Evolutionary conservation across 2,888 invertebrate species (phyloP), one percentile per base, ranked within the genome.

Genomic region (Epistrophella euchroma): DNA sequence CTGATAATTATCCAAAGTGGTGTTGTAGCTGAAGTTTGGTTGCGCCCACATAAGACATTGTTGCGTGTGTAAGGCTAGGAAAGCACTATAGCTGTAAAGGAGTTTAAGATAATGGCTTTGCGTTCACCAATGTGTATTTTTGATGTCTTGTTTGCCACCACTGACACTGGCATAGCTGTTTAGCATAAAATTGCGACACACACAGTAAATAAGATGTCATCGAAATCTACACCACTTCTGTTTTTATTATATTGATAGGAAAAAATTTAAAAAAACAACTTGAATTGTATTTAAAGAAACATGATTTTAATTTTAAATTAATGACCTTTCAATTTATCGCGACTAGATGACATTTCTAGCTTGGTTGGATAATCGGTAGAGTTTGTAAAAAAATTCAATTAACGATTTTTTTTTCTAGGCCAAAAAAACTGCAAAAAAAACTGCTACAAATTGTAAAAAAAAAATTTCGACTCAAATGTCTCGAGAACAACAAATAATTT

Each of bases 1-100:
- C 91, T 89, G 91, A 89, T 90, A 91, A 90, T 90, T 90, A 90
- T 89, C 87, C 88, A 88, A 89, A 89, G 89, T 89, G 80, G 89
- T 68, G 50, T 50, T 68, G 50, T 50, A 45, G 19, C 28, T 72
- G 60, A 47, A 64, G 73, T 73, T 74, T 13, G 50, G 70, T 43
- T 78, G 56, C 47, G 35, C 62, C 47, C 62, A 56, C 40, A 50
- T 5, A 35, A 55, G 19, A 68, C 37, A 28, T 45, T 73, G 60
- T 76, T 45, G 71, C 66, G 32, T 64, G 71, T 66, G 25, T 25
- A 22, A 3, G 15, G 47, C 47, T 22, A 10, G 28, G 35, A 3
- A 58, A n/a, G 58, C 15, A 1, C 40, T 40, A 19, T 15, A 11
- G 17, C 19, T 19, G 19, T 47, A 15, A 28, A 47, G 37, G 19